These are phyloP conservation scores for Mythimna pallens DNA, from an alignment of 2,888 invertebrate species.

Conservation along the genomic window DNA sequence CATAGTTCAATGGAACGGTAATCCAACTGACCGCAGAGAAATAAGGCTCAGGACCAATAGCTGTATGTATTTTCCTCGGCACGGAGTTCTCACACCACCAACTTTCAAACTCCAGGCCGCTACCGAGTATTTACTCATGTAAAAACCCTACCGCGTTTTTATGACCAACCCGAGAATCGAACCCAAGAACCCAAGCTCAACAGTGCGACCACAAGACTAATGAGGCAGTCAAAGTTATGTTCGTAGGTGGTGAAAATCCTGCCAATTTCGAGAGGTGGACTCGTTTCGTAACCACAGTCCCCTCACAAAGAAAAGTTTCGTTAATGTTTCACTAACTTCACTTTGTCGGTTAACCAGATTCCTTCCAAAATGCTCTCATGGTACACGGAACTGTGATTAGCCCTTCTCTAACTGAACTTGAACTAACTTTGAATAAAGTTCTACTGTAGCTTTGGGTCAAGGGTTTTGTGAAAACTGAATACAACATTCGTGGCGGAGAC, in stretches of 20 bases:
- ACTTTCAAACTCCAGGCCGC: no score
- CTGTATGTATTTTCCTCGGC: no score
- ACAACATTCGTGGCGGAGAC: not conserved
- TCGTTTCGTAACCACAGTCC: constrained; percentile 16
- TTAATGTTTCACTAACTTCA: constrained; percentile 20
- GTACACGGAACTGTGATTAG: constrained; percentile 36
- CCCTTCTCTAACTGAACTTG: constrained; percentile 1
- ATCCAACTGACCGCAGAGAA: no score
- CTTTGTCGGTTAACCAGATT: constrained; percentile 24
- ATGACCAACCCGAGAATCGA: no score
- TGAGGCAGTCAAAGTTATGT: constrained; percentile 9
- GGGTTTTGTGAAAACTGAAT: constrained; percentile 7
- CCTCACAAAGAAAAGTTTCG: constrained; percentile 5
- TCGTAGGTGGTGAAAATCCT: constrained; percentile 20
- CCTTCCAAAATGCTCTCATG: not conserved
- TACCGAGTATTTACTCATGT: constrained; percentile 20
- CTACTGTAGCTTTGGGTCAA: not conserved
- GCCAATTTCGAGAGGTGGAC: constrained; percentile 26
- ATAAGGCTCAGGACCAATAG: no score
- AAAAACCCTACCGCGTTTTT: no score
- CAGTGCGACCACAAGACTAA: no score
- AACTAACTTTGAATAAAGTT: constrained; percentile 20
- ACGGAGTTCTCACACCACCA: no score
- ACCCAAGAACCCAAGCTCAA: no score
- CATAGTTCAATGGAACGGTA: no score